These are phyloP conservation scores for Embiotoca jacksoni DNA, from an alignment of 2,113 vertebrate genomes.

Conservation along the genomic window DNA sequence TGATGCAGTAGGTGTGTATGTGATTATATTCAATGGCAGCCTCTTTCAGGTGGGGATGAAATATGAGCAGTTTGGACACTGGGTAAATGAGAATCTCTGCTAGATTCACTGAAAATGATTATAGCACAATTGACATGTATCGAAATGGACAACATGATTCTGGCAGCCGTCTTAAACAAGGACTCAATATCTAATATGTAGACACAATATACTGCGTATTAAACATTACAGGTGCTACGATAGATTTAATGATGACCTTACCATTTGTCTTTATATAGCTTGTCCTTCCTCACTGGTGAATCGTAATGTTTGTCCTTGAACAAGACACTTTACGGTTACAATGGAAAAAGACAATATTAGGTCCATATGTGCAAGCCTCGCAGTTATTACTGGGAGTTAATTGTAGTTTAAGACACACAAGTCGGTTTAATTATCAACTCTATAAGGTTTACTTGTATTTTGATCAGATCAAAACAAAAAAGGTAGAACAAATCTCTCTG, in stretches of 20 bases:
- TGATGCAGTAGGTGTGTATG: constrained; percentile 81
- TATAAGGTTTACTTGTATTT: constrained; percentile 16
- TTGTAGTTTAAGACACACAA: constrained; percentile 19
- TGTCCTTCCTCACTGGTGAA: constrained; percentile 69
- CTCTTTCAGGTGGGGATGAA: constrained; percentile 85
- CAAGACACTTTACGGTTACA: constrained; percentile 46
- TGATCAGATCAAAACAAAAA: constrained; percentile 5
- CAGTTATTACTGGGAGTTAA: constrained; percentile 28
- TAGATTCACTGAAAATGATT: constrained; percentile 84
- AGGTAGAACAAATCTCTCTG: not conserved
- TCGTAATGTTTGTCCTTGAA: constrained; percentile 74
- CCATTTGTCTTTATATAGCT: constrained; percentile 81
- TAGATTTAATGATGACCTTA: constrained; percentile 84
- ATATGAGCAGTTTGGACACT: constrained; percentile 85
- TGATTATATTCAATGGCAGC: constrained; percentile 83
- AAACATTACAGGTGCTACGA: constrained; percentile 73
- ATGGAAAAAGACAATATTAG: constrained; percentile 46
- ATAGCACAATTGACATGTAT: constrained; percentile 77
- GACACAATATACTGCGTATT: constrained; percentile 69
- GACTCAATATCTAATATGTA: constrained; percentile 81
- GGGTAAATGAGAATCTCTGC: constrained; percentile 86
- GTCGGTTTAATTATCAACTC: constrained; percentile 11
- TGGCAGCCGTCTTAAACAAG: constrained; percentile 75
- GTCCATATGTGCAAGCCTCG: constrained; percentile 7
- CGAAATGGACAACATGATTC: constrained; percentile 76